Evolutionary conservation across 1,140 invertebrate genomes (phyloP), one percentile per base, ranked within the genome.

Genomic region (Arctopsyche grandis): DNA sequence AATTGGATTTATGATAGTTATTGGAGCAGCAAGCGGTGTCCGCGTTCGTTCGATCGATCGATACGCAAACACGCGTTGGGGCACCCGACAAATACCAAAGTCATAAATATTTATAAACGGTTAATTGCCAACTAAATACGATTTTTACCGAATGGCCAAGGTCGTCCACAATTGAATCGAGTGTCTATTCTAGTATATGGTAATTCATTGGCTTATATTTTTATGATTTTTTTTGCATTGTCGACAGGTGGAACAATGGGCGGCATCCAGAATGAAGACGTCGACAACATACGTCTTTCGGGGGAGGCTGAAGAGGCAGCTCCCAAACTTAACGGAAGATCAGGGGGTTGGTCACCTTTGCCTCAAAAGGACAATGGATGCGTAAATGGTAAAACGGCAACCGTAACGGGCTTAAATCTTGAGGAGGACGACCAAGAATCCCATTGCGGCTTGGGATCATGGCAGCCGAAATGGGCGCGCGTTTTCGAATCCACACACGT

Each of bases 401-500:
- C 16, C 24, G 12, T 56, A 38, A 56, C 9, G 43, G n/a, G 5
- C 3, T 9, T 38, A 3, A 26, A 74, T 24, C 46, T 84, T 19
- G 84, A 85, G 71, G 75, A 84, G 1, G 88, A 88, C 22, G 87
- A 90, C 3, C 87, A 87, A 66, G 86, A 88, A 10, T 88, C 90
- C 16, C 88, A 89, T 24, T 95, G 94, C 81, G 94, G 94, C 0
- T 87, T 94, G 78, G 94, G 93, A 4, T 89, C 89, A 3, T 93
- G 90, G 79, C 88, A 90, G 44, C 94, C 94, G 0, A 85, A 87
- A 0, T 96, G 93, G 93, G 84, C 94, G 24, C 92, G 94, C 77
- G 88, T 88, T 10, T 94, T 96, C 83, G 94, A 95, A 24, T 96
- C 95, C n/a, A 97, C 96, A 82, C 93, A 97, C 84, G 91, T 94